Evolutionary conservation across 2,888 invertebrate species (phyloP), one percentile per base, ranked within the genome.

Genomic region (Strigamia crassipes): DNA sequence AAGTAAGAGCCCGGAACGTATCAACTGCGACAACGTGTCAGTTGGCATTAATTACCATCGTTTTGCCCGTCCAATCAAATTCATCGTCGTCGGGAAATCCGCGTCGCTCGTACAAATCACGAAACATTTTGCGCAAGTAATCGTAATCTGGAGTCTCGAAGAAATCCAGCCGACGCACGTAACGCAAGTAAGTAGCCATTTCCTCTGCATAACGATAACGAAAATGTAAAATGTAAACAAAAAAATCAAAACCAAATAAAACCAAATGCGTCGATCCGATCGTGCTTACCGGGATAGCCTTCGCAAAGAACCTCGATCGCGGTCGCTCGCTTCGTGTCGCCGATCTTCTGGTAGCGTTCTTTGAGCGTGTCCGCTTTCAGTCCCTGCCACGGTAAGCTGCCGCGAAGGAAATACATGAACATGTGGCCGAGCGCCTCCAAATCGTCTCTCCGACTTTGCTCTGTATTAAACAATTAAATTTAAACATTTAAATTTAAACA

Each of bases 341-440:
- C 99, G 89, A 99, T 99, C 92, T 99, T 99, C 91, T 99, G 99
- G 91, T 99, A 99, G 88, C 99, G 85, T 90, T 99, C 98, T 91
- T 99, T 99, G 87, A 99, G 92, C 87, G 98, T 99, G 90, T 99
- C 99, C 86, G 99, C 99, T 92, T 99, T 99, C 88, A 99, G 92
- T 87, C 99, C 99, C 91, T 99, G 99, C 99, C 99, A 99, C 86
- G 99, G 99, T 90, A 99, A 92, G 89, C 97, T 97, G 87, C 99
- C 99, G 87, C 99, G 93, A 90, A 99, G 92, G 91, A 99, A 99
- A 92, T 99, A 99, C 99, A 99, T 99, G 91, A 99, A 99, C 99
- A 99, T 99, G 91, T 99, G 99, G 85, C 99, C 99, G 87, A 99
- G 91, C 84, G 99, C 99, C 90, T 99, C 99, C 89, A 99, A 91